A percentile compares a stretch with the other conserved stretches of the same genome.
Evolutionary conservation across 1,140 invertebrate species (phyloP).

Genomic region (Mycetomoellerius zeteki): DNA sequence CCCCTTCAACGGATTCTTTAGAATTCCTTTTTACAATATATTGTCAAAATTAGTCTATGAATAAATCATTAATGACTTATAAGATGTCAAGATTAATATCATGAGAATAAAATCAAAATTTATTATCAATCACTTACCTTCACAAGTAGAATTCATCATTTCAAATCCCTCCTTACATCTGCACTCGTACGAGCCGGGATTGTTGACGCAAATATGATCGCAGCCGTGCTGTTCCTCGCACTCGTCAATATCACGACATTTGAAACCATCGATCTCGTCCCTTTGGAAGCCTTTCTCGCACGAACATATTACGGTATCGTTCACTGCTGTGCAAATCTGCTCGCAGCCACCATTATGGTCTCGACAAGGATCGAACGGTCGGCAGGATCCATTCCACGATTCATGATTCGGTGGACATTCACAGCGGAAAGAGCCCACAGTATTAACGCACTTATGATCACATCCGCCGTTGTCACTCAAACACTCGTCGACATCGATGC

Average conservation of each 20-base stretch:
- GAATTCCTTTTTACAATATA: neutral
- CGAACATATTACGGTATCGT: constrained; percentile 80
- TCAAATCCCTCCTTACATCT: constrained; percentile 89
- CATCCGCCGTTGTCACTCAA: constrained; percentile 86
- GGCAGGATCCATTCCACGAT: constrained; percentile 73
- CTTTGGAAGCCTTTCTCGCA: constrained; percentile 81
- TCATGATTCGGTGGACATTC: constrained; percentile 82
- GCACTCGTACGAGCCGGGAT: constrained; percentile 92
- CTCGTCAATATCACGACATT: constrained; percentile 90
- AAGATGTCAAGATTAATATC: neutral
- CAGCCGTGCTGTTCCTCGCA: constrained; percentile 91
- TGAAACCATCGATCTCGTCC: constrained; percentile 62
- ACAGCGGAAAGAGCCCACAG: constrained; percentile 88
- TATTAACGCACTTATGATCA: constrained; percentile 89
- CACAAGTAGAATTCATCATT: constrained; percentile 72
- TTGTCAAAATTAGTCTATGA: neutral
- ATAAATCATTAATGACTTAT: neutral
- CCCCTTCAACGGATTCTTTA: neutral
- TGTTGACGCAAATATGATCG: constrained; percentile 92
- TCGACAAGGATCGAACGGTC: constrained; percentile 84
- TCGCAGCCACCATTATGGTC: constrained; percentile 89
- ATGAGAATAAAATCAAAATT: neutral
- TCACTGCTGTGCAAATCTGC: constrained; percentile 81
- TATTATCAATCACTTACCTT: constrained; percentile 73
- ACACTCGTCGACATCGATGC: constrained; percentile 90